Base-by-base conservation (phyloP, 2,888 invertebrate species). In the Acrocyrtus sp. region DNA sequence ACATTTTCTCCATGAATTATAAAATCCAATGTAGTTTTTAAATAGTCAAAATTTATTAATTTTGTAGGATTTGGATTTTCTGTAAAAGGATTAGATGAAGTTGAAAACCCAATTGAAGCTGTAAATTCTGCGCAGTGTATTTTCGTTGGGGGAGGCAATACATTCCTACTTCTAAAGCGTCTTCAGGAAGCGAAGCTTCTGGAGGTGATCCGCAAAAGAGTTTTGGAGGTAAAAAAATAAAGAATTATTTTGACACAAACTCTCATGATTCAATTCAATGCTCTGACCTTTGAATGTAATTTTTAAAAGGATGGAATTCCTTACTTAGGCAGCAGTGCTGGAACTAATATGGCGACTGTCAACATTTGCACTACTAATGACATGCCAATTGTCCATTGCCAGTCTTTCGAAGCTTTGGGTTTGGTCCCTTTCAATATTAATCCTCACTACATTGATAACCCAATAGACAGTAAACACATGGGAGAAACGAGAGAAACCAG, bases 321-420 rank as follows among this genome's bases (percentile, higher is more conserved):
- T 2, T 93, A 93, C 81, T 90, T 93, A 73, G 93, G 93, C 17
- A 89, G 90, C 78, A 92, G 92, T 85, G 93, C 93, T 66, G 93
- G 93, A 50, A 92, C 92, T 15, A 94, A 94, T 86, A 91, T 94
- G 15, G 91, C 93, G 10, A 93, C 94, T 1, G 86, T 86, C 78
- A 91, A 90, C 78, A 94, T 94, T 80, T 88, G 90, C 81, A 94
- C 93, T 3, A 94, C 94, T 53, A 94, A 94, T 86, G 94, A 94
- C 83, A 94, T 94, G 94, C 94, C 94, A 3, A 92, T 94, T 68
- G 88, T 88, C n/a, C 89, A 88, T 83, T 69, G 69, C 39, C 91
- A 92, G 26, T 87, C 87, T 57, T 91, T 93, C 84, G 86, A 89
- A 76, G 93, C 90, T 0, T 54, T 74, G 66, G 62, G 63, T 12